A percentile compares a stretch with the other conserved stretches of the same genome.
These are phyloP conservation scores for Onychomys leucogaster DNA, from an alignment of 2,797 vertebrate genomes.

Conservation along the genomic window DNA sequence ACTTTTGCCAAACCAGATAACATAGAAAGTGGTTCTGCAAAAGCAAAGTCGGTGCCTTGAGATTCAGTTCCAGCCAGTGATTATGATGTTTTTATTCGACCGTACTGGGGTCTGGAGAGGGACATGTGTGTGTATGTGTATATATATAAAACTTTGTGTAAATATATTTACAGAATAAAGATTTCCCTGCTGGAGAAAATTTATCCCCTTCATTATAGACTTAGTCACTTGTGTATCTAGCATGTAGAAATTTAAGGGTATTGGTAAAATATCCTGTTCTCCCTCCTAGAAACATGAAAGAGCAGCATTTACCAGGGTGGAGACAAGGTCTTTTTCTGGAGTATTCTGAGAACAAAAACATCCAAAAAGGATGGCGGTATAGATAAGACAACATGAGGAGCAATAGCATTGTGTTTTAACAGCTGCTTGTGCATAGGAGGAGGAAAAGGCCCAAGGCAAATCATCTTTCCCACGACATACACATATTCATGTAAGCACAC, in stretches of 20 bases:
- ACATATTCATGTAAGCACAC: neutral
- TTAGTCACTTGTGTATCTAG: neutral
- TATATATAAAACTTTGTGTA: neutral
- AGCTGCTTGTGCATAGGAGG: neutral
- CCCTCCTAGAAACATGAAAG: neutral
- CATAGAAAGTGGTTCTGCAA: neutral
- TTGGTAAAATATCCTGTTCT: constrained; percentile 23
- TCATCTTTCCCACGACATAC: neutral
- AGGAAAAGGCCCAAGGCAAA: neutral
- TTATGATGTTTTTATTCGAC: neutral
- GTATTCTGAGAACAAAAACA: constrained; percentile 55
- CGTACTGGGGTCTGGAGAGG: neutral
- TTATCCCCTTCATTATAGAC: constrained; percentile 44
- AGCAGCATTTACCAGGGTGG: neutral
- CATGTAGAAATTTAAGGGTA: neutral
- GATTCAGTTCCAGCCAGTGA: neutral
- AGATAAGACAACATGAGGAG: neutral
- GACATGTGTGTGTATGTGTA: neutral
- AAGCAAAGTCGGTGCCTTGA: neutral
- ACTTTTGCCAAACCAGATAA: constrained; percentile 20
- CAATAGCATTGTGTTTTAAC: neutral
- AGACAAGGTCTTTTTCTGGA: neutral
- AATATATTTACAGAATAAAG: constrained; percentile 70
- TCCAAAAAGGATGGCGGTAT: neutral
- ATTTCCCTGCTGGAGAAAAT: neutral